Base-by-base conservation (phyloP, 2,113 vertebrate species). In the Martes martes region DNA sequence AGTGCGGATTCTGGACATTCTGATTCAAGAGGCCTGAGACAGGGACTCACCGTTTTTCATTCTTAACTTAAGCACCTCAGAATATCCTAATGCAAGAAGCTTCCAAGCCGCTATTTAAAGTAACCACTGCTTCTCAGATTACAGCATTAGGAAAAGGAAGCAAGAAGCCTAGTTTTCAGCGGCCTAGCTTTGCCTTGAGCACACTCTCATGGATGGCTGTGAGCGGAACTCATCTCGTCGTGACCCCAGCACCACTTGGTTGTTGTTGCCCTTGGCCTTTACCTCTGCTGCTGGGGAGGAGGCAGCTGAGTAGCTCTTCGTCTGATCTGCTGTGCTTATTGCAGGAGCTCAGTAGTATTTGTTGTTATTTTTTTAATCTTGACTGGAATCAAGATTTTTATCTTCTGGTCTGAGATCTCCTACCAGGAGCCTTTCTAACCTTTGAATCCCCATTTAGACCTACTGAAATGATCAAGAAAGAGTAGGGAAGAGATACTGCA, bases 171-270 rank as follows among this genome's bases (percentile, higher is more conserved):
- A 24, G 10, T 1, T 21, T 45, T 63, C 67, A 55, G 26, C 4
- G 14, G 11, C 23, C 33, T 88, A 59, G 67, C 65, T 96, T 73
- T 23, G 63, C 52, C 89, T 52, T 0, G 0, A 52, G 73, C 33
- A 33, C 21, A 52, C 33, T 21, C 42, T 59, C 79, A 3, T 11
- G 55, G 76, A 16, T 4, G 47, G 8, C 47, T 0, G 2, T 11
- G 78, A 65, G 33, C 11, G 0, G 23, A 19, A 13, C 2, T 42
- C 10, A 9, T 11, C 65, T 71, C 0, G 0, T 71, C 0, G 0
- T 6, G 28, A 80, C 4, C 67, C 31, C 36, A 45, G 69, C 1
- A 1, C 24, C 6, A 0, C 39, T 36, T 0, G 6, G 8, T 19
- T 8, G 6, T 13, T 0, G 5, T 24, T 7, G 8, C 31, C 16